Conservation (phyloP, 2,888 invertebrate species). For the Drosophila kambysellisi region DNA sequence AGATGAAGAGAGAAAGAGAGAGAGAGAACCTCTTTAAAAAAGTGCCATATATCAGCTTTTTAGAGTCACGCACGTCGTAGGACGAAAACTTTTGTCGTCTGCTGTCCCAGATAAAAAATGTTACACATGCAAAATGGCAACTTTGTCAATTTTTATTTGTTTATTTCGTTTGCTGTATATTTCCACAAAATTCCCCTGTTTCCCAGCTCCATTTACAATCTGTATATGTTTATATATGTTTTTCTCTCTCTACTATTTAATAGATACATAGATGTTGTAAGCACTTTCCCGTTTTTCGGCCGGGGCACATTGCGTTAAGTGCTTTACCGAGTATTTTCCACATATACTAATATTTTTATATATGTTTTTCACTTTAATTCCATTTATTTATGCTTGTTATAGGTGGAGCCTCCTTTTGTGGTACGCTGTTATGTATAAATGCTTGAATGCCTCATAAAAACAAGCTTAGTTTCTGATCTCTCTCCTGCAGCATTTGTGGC, state of each 20-base stretch:
- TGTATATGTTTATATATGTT: neutral
- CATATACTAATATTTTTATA: slow-evolving; percentile 60
- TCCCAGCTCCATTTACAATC: slow-evolving; percentile 4
- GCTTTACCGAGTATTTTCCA: slow-evolving; percentile 60
- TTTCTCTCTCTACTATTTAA: slow-evolving; percentile 18
- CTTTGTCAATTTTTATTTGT: slow-evolving; percentile 63
- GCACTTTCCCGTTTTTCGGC: slow-evolving; percentile 33
- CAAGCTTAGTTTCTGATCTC: neutral
- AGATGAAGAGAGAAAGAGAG: neutral
- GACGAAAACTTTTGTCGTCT: slow-evolving; percentile 32
- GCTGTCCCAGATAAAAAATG: slow-evolving; percentile 50
- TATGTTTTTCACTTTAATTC: neutral
- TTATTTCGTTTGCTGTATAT: slow-evolving; percentile 34
- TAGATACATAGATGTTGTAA: slow-evolving; percentile 34
- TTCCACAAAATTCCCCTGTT: slow-evolving; percentile 3
- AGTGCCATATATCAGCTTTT: slow-evolving; percentile 54
- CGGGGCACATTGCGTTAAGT: slow-evolving; percentile 41
- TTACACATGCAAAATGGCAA: slow-evolving; percentile 53
- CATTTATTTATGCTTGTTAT: neutral
- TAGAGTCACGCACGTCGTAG: slow-evolving; percentile 29
- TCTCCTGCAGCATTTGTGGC: neutral
- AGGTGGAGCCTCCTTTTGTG: neutral
- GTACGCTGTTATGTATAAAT: neutral
- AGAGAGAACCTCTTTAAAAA: slow-evolving; percentile 25
- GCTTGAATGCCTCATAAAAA: neutral